phyloP scores from a whole-genome alignment of 2,888 invertebrate genomes.

The Epinotia nisella region DNA sequence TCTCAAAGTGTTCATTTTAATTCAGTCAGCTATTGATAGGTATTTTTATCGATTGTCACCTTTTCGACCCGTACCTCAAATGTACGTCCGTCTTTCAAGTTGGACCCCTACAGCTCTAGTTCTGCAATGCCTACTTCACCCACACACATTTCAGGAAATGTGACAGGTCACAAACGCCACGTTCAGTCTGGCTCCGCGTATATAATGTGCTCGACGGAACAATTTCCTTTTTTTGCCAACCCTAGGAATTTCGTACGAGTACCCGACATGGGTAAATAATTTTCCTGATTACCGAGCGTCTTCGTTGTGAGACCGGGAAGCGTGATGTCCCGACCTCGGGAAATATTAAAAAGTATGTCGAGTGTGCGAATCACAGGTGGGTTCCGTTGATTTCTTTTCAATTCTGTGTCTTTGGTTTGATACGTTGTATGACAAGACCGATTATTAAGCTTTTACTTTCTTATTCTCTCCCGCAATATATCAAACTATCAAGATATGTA shows the following conservation, averaged over 20 bases:
- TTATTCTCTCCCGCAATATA: too few relatives aligned
- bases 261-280: constrained; percentile 83
- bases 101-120: background rate
- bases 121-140: background rate
- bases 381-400: constrained; percentile 29
- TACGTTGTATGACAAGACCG: too few relatives aligned
- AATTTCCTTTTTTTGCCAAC: constrained; percentile 51
- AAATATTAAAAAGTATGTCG: constrained; percentile 73
- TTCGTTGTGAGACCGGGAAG: constrained; percentile 64
- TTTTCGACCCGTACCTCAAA: too few relatives aligned
- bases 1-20: too few relatives aligned
- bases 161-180: background rate
- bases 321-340: constrained; percentile 62
- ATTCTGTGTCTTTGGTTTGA: background rate
- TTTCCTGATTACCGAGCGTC: constrained; percentile 81
- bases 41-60: too few relatives aligned
- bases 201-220: constrained; percentile 2
- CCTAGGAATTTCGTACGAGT: constrained; percentile 67
- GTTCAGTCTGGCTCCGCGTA: background rate
- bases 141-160: background rate
- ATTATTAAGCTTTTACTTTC: too few relatives aligned
- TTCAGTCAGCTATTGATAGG: too few relatives aligned
- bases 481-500: too few relatives aligned
- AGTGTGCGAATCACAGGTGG: constrained; percentile 7
- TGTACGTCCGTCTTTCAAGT: background rate